phyloP scores from a whole-genome alignment of 2,888 invertebrate genomes.

The Drosophila yooni region DNA sequence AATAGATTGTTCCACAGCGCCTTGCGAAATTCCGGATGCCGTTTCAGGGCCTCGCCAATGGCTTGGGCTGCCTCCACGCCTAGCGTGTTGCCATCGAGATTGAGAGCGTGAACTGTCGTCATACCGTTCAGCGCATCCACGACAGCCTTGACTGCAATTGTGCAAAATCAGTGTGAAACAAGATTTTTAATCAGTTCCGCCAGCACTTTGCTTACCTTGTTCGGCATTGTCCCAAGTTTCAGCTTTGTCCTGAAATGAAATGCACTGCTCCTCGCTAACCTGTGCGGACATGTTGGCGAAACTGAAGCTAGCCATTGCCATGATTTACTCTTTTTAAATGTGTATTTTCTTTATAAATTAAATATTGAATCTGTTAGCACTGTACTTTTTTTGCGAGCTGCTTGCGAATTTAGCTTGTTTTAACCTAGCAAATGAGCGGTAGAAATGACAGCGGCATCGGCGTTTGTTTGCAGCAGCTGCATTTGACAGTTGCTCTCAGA shows the following conservation, averaged over 20 bases:
- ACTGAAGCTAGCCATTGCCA: conserved; percentile 64
- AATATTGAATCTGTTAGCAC: conserved; percentile 19
- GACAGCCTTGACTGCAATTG: conserved; percentile 88
- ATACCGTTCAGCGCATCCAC: conserved; percentile 91
- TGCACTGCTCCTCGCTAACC: conserved; percentile 86
- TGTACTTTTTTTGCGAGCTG: conserved; percentile 51
- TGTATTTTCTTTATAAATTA: neutral
- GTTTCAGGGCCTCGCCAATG: conserved; percentile 92
- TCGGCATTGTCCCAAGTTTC: conserved; percentile 91
- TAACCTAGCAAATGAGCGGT: conserved; percentile 72
- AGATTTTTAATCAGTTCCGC: neutral
- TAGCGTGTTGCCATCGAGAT: conserved; percentile 96
- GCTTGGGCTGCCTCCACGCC: conserved; percentile 95
- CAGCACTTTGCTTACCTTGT: conserved; percentile 88
- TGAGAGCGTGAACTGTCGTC: conserved; percentile 89
- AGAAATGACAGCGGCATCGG: conserved; percentile 52
- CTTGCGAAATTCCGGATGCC: conserved; percentile 91
- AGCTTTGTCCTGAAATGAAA: conserved; percentile 93
- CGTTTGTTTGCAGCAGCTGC: conserved; percentile 65
- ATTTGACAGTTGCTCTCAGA: conserved; percentile 38
- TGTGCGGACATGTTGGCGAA: conserved; percentile 69
- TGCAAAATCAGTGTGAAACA: neutral
- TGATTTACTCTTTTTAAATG: neutral
- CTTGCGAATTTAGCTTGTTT: conserved; percentile 22
- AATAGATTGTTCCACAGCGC: conserved; percentile 99